Conservation (phyloP, 2,888 invertebrate genomes). For the Patella pellucida region DNA sequence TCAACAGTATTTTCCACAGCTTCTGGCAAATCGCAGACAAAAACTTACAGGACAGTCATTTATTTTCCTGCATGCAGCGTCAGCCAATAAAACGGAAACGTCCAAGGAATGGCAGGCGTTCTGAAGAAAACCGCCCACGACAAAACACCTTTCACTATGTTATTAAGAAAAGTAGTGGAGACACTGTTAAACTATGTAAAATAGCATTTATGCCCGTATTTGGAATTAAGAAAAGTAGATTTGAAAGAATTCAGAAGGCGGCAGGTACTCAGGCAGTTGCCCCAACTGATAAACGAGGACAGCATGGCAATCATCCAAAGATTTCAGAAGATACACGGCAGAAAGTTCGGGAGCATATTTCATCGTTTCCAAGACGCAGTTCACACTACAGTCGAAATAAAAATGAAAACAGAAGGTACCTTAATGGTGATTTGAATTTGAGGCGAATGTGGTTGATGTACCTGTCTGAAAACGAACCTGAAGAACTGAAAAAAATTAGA, state of each 20-base stretch:
- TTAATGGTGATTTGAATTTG: not conserved
- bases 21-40: slow-evolving; percentile 16
- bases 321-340: too few relatives aligned
- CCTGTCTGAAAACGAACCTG: not conserved
- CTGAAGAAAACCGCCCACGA: not conserved
- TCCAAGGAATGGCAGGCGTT: slow-evolving; percentile 13
- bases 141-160: too few relatives aligned
- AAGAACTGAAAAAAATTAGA: not conserved
- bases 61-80: slow-evolving; percentile 15
- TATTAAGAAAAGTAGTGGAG: not conserved
- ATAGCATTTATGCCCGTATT: not conserved
- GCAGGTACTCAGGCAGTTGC: not conserved
- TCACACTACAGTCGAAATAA: not conserved
- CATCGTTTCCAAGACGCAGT: not conserved
- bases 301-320: not conserved
- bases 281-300: not conserved
- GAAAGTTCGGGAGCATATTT: not conserved
- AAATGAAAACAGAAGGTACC: not conserved
- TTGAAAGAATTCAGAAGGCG: not conserved
- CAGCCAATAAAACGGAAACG: slow-evolving; percentile 11
- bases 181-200: not conserved
- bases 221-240: not conserved
- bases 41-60: slow-evolving; percentile 17
- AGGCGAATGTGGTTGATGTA: not conserved
- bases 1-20: not conserved